A percentile compares a stretch with the other conserved stretches of the same genome.
Conservation (phyloP, 2,888 invertebrate species). For the Tuberolachnus salignus region DNA sequence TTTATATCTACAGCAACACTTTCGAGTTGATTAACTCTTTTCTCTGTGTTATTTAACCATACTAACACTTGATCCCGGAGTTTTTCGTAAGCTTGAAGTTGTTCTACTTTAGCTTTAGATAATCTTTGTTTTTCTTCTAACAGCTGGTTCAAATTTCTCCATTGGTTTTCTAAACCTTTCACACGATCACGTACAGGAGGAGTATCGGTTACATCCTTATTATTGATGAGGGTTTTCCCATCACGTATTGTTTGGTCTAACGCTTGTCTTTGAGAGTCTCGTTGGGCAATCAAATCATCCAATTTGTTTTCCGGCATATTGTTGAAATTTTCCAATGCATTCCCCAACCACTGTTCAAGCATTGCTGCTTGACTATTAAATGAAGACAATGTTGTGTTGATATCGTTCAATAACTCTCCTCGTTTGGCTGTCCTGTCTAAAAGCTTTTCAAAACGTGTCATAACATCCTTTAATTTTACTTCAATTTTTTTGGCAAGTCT, state of each 20-base stretch:
- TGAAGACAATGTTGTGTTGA: constrained; percentile 71
- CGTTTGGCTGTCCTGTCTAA: constrained; percentile 79
- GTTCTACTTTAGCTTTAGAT: constrained; percentile 83
- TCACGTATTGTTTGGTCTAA: constrained; percentile 81
- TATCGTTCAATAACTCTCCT: constrained; percentile 81
- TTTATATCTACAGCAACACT: constrained; percentile 89
- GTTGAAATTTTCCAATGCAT: constrained; percentile 77
- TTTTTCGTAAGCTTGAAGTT: constrained; percentile 83
- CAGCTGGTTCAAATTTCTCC: constrained; percentile 83
- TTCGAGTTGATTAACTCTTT: constrained; percentile 75
- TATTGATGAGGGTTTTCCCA: constrained; percentile 79
- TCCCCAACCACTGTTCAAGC: constrained; percentile 75
- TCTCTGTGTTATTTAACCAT: constrained; percentile 85
- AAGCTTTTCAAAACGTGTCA: constrained; percentile 80
- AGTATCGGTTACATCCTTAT: constrained; percentile 89
- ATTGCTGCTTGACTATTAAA: constrained; percentile 73
- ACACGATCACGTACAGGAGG: constrained; percentile 82
- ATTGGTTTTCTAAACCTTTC: constrained; percentile 84
- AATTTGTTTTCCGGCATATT: constrained; percentile 66
- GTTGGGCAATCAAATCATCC: constrained; percentile 67
- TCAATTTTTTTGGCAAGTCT: constrained; percentile 89
- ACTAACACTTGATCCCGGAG: constrained; percentile 76
- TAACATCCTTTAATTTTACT: constrained; percentile 85
- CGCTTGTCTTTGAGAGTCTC: constrained; percentile 66
- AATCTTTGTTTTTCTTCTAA: constrained; percentile 85